Percentiles rank a stretch among this genome's conserved stretches.
Evolutionary conservation across 2,113 vertebrate genomes (phyloP).

Genomic region (Hyperoodon ampullatus): DNA sequence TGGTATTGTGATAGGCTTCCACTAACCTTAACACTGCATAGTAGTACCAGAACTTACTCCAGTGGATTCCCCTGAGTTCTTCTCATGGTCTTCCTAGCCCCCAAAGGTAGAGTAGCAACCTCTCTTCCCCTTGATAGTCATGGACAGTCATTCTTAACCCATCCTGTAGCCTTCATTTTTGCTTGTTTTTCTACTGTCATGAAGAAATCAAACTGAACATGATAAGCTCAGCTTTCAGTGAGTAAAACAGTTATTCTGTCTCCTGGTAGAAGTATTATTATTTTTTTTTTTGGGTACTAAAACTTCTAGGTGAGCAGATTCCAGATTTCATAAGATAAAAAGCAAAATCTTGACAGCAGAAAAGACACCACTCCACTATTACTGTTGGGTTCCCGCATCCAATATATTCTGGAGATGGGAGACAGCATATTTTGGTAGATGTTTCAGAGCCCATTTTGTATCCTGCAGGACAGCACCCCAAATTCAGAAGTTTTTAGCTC

Average conservation of each 20-base stretch:
- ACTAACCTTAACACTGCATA: background rate
- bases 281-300: background rate
- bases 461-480: background rate
- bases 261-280: background rate
- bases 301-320: background rate
- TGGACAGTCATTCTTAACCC: background rate
- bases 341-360: background rate
- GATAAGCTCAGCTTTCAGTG: background rate
- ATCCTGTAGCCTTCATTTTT: background rate
- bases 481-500: background rate
- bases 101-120: background rate
- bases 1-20: background rate
- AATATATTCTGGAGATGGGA: background rate
- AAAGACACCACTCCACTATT: background rate
- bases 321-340: background rate
- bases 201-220: background rate
- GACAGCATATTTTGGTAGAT: background rate
- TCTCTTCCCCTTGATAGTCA: background rate
- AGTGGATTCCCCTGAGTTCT: background rate
- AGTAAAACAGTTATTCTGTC: constrained; percentile 1
- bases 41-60: background rate
- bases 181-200: background rate
- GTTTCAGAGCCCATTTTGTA: background rate
- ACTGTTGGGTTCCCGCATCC: background rate
- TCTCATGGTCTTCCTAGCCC: background rate